Conservation (phyloP, 2,888 invertebrate species). For the Fragum fragum region DNA sequence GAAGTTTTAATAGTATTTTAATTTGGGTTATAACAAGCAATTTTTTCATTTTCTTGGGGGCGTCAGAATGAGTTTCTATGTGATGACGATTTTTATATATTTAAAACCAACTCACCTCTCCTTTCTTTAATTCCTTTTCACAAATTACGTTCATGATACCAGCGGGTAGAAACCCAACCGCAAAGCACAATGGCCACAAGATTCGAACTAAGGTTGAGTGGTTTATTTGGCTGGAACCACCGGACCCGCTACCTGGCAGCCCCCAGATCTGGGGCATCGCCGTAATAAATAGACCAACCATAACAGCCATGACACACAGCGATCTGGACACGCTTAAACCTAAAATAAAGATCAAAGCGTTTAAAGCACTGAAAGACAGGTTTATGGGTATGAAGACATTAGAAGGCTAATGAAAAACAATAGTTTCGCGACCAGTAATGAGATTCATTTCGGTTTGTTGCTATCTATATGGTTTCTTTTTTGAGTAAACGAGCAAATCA, state of each 20-base stretch:
- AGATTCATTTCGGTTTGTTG: too few species aligned
- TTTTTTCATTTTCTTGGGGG: too few species aligned
- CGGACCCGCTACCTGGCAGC: constrained; percentile 65
- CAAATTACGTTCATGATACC: constrained; percentile 72
- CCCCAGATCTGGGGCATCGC: constrained; percentile 77
- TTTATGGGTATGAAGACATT: too few species aligned
- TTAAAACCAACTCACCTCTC: constrained; percentile 71
- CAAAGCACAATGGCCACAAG: constrained; percentile 76
- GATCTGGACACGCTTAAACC: constrained; percentile 70
- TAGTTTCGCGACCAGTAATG: too few species aligned
- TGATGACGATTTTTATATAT: too few species aligned
- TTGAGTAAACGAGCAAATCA: too few species aligned
- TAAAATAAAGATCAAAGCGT: constrained; percentile 50
- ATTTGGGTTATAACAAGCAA: not conserved
- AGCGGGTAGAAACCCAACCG: constrained; percentile 74
- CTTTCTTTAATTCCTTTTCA: constrained; percentile 72
- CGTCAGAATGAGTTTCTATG: too few species aligned
- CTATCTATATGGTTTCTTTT: too few species aligned
- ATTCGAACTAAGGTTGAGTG: constrained; percentile 57
- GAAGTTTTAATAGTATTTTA: too few species aligned
- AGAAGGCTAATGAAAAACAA: too few species aligned
- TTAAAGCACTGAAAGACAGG: too few species aligned
- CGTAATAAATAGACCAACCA: constrained; percentile 75
- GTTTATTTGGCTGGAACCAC: constrained; percentile 40
- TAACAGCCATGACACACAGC: constrained; percentile 68